A percentile compares a stretch with the other conserved stretches of the same genome.
Evolutionary conservation across 2,797 vertebrate species (phyloP).

Genomic region (Neoniphon sammara): DNA sequence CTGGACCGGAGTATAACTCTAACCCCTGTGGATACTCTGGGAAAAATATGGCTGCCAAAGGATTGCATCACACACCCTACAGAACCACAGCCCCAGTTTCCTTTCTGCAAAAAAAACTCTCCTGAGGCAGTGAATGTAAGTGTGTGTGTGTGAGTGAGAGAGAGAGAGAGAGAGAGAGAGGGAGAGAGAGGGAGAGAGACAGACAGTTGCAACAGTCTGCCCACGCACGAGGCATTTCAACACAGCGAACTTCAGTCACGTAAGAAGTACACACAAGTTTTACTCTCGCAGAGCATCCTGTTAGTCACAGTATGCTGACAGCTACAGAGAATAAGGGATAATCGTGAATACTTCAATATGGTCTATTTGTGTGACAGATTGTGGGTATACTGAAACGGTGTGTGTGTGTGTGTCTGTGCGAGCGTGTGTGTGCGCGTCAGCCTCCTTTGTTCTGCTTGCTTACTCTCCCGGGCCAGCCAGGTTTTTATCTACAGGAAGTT

Average conservation of each 20-base stretch:
- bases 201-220: conserved; percentile 59
- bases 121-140: conserved; percentile 53
- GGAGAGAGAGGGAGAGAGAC: neutral
- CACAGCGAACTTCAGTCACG: conserved; percentile 70
- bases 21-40: conserved; percentile 72
- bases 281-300: conserved; percentile 72
- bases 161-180: conserved; percentile 24
- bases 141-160: conserved; percentile 39
- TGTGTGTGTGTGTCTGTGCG: conserved; percentile 29
- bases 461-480: conserved; percentile 71
- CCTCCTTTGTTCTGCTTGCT: conserved; percentile 71
- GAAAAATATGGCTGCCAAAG: conserved; percentile 76
- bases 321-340: conserved; percentile 74
- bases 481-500: conserved; percentile 84
- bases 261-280: conserved; percentile 72
- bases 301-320: conserved; percentile 78
- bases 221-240: conserved; percentile 65
- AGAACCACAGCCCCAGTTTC: conserved; percentile 73
- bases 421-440: conserved; percentile 33
- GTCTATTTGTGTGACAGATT: conserved; percentile 72
- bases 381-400: conserved; percentile 35
- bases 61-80: conserved; percentile 78
- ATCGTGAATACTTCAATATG: conserved; percentile 75
- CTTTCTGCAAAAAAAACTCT: conserved; percentile 57
- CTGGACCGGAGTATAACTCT: conserved; percentile 29